Percentiles rank a stretch among this genome's conserved stretches.
Evolutionary conservation across 2,888 invertebrate genomes (phyloP).

Genomic region (Dione juno): DNA sequence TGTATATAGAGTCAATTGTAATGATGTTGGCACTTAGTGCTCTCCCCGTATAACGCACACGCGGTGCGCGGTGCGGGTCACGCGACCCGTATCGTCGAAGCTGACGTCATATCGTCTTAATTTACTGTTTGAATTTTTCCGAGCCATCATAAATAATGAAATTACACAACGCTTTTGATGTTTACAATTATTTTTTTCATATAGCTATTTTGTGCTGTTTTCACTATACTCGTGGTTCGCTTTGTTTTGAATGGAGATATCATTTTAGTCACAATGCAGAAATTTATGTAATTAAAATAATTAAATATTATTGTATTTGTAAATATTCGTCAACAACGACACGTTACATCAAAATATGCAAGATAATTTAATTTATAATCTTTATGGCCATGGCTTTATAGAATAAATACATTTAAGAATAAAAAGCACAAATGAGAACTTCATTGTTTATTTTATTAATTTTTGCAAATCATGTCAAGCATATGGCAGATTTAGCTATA

Average conservation of each 20-base stretch:
- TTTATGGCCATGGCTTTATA: background rate
- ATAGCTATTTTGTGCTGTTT: slow-evolving; percentile 14
- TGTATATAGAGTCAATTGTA: slow-evolving; percentile 38
- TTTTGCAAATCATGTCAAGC: slow-evolving; percentile 18
- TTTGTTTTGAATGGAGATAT: background rate
- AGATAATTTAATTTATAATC: background rate
- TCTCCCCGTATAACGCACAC: slow-evolving; percentile 43
- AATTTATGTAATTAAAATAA: background rate
- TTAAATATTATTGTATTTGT: background rate
- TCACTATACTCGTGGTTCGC: background rate
- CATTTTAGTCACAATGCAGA: background rate
- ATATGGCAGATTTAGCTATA: slow-evolving; percentile 37
- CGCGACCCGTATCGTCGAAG: slow-evolving; percentile 65
- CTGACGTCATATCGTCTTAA: slow-evolving; percentile 51
- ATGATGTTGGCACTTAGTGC: slow-evolving; percentile 40
- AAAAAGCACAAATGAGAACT: slow-evolving; percentile 25
- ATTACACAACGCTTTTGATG: slow-evolving; percentile 33
- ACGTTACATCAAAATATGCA: background rate
- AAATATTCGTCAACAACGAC: background rate
- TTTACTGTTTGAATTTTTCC: slow-evolving; percentile 49
- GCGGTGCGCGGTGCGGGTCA: slow-evolving; percentile 65
- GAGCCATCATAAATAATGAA: slow-evolving; percentile 43
- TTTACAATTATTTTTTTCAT: slow-evolving; percentile 7
- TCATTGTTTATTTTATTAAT: slow-evolving; percentile 24
- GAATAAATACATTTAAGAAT: slow-evolving; percentile 11